A percentile compares a stretch with the other conserved stretches of the same genome.
Evolutionary conservation across 1,140 invertebrate genomes (phyloP).

Genomic region (Archivesica marissinica): DNA sequence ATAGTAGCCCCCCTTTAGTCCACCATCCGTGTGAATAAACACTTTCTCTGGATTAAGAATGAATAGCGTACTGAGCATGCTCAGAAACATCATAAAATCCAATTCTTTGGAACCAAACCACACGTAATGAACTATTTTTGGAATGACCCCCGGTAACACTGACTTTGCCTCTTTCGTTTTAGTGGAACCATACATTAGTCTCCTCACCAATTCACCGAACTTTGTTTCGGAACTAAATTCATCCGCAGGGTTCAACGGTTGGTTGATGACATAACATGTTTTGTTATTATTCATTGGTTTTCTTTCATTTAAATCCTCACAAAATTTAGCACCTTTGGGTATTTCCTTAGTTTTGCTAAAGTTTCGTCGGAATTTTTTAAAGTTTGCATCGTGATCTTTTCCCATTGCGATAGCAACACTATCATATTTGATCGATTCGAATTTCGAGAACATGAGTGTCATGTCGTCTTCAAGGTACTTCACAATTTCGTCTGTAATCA

Average conservation of each 20-base stretch:
- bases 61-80: slow-evolving; percentile 73
- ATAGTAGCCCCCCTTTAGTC: slow-evolving; percentile 71
- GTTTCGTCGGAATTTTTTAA: slow-evolving; percentile 49
- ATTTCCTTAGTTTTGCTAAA: slow-evolving; percentile 21
- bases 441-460: slow-evolving; percentile 15
- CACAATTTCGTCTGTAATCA: slow-evolving; percentile 63
- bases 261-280: slow-evolving; percentile 18
- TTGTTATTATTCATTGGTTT: not conserved
- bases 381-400: slow-evolving; percentile 30
- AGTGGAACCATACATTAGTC: slow-evolving; percentile 55
- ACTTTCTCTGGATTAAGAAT: slow-evolving; percentile 74
- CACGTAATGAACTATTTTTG: slow-evolving; percentile 76
- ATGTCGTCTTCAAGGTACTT: slow-evolving; percentile 54
- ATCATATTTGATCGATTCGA: not conserved
- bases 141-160: slow-evolving; percentile 67
- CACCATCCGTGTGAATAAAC: slow-evolving; percentile 73
- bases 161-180: slow-evolving; percentile 20
- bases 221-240: slow-evolving; percentile 58
- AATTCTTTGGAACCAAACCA: slow-evolving; percentile 72
- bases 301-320: slow-evolving; percentile 24
- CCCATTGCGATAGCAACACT: slow-evolving; percentile 50
- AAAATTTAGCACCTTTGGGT: slow-evolving; percentile 20
- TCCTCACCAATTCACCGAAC: slow-evolving; percentile 55
- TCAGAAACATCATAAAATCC: slow-evolving; percentile 76
- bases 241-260: slow-evolving; percentile 52